A percentile compares a stretch with the other conserved stretches of the same genome.
These are phyloP conservation scores for Electrona antarctica DNA, from an alignment of 2,113 vertebrate genomes.

Conservation along the genomic window DNA sequence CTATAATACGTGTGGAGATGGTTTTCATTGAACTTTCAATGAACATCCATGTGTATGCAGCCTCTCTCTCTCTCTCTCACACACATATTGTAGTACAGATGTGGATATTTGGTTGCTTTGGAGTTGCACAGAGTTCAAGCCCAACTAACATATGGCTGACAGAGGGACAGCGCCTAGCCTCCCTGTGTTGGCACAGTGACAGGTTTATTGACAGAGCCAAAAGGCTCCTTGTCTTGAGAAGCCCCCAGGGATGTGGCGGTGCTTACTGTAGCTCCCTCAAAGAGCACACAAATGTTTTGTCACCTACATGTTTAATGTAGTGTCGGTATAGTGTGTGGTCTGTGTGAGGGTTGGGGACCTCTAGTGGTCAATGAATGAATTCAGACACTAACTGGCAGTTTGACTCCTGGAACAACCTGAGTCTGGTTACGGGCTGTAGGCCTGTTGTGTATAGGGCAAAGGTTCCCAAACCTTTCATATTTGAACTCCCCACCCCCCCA, in stretches of 20 bases:
- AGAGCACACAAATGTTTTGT: conserved; percentile 7
- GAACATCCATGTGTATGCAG: too few relatives aligned
- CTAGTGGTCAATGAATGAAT: too few relatives aligned
- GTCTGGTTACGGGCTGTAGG: too few relatives aligned
- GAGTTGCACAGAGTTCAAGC: conserved; percentile 46
- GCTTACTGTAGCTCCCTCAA: not conserved
- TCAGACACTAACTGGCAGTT: too few relatives aligned
- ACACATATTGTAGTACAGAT: conserved; percentile 36
- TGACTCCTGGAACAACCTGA: too few relatives aligned
- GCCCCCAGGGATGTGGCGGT: not conserved
- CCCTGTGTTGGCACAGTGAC: conserved; percentile 12
- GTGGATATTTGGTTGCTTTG: conserved; percentile 25
- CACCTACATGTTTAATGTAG: not conserved
- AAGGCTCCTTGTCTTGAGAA: conserved; percentile 6
- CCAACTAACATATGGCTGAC: conserved; percentile 34
- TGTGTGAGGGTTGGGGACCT: not conserved
- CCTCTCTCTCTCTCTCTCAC: not conserved
- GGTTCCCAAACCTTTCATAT: too few relatives aligned
- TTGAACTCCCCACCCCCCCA: too few relatives aligned
- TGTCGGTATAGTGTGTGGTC: not conserved
- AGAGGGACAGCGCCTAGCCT: not conserved
- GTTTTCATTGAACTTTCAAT: too few relatives aligned
- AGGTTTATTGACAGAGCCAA: conserved; percentile 15
- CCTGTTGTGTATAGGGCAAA: too few relatives aligned
- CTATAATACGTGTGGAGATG: too few relatives aligned